A percentile compares a stretch with the other conserved stretches of the same genome.
Evolutionary conservation across 35 echinoderm and acorn worm species (phyloP).

Genomic region (Nesometra sesokonis): DNA sequence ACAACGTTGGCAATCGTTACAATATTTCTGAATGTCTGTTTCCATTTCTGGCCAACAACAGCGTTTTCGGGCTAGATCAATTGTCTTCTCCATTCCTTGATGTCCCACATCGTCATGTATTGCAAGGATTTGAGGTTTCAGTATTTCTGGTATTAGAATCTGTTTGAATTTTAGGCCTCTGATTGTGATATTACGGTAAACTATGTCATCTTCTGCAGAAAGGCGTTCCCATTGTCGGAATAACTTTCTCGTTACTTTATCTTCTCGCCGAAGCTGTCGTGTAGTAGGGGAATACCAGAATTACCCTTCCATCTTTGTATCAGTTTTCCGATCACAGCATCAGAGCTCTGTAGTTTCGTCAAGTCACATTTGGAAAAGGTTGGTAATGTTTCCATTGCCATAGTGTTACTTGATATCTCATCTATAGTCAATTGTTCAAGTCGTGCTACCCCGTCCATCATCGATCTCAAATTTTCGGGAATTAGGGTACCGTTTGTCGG

Average conservation of each 20-base stretch:
- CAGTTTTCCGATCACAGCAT: too few species aligned
- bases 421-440: too few species aligned
- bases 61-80: conserved; percentile 2
- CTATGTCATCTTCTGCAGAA: not conserved
- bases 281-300: too few species aligned
- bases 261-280: not conserved
- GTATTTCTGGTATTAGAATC: conserved; percentile 13
- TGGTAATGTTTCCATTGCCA: too few species aligned
- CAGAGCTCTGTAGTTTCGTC: too few species aligned
- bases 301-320: too few species aligned
- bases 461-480: too few species aligned
- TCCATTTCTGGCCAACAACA: conserved; percentile 20
- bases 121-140: conserved; percentile 8
- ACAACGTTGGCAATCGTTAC: too few species aligned
- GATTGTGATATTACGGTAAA: conserved; percentile 9
- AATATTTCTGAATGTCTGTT: conserved; percentile 5
- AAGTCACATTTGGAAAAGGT: too few species aligned
- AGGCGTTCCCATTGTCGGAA: conserved; percentile 21
- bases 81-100: conserved; percentile 36
- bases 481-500: too few species aligned
- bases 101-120: conserved; percentile 56
- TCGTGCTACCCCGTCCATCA: too few species aligned
- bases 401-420: too few species aligned
- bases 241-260: conserved; percentile 8
- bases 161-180: conserved; percentile 7